Percentiles rank a stretch among this genome's conserved stretches.
Conservation (phyloP, 2,888 invertebrate species). For the Tinea semifulvella region DNA sequence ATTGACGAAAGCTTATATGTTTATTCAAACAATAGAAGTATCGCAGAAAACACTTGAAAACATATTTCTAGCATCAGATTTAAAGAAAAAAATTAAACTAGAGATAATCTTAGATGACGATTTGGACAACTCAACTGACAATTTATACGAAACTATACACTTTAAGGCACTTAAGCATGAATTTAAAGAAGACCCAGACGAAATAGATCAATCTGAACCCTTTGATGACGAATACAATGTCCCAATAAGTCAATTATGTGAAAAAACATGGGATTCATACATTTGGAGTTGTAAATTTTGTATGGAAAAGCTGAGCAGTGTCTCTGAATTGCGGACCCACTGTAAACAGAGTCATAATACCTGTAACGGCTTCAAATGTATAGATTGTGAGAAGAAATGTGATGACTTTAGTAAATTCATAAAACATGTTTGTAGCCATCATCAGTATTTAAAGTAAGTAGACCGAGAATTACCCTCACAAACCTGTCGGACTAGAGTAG, state of each 20-base stretch:
- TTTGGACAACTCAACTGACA: background rate
- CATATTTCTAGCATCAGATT: slow-evolving; percentile 1
- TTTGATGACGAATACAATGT: no score
- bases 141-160: no score
- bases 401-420: slow-evolving; percentile 71
- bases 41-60: background rate
- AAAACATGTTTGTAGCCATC: slow-evolving; percentile 71
- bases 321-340: slow-evolving; percentile 64
- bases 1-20: slow-evolving; percentile 18
- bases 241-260: no score
- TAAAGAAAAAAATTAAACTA: no score
- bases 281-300: slow-evolving; percentile 51
- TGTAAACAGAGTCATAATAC: slow-evolving; percentile 69
- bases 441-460: slow-evolving; percentile 64
- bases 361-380: slow-evolving; percentile 70
- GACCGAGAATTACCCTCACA: no score
- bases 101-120: no score
- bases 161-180: no score
- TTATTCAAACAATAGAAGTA: slow-evolving; percentile 15
- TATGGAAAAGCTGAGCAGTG: slow-evolving; percentile 44
- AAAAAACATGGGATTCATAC: slow-evolving; percentile 44
- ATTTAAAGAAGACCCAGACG: no score
- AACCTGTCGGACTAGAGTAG: no score
- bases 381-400: slow-evolving; percentile 71
- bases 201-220: no score